phyloP scores from a whole-genome alignment of 1,140 invertebrate genomes.

The Drosophila kepulauana region DNA sequence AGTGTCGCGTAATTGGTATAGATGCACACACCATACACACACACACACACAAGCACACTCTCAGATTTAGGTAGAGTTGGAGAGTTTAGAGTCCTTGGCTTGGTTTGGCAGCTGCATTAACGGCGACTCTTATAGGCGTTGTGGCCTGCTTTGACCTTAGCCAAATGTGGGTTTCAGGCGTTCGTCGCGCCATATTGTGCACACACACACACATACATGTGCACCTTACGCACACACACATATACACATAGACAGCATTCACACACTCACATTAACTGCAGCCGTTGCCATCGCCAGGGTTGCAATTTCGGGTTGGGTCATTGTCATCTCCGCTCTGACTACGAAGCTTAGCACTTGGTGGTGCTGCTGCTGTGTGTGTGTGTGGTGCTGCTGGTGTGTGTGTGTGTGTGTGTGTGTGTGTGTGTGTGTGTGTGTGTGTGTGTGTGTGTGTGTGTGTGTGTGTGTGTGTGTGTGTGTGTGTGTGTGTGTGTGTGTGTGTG shows the following conservation, averaged over 20 bases:
- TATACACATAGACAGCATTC: conserved; percentile 5
- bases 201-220: conserved; percentile 27
- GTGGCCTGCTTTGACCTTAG: conserved; percentile 51
- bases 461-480: conserved; percentile 6
- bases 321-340: conserved; percentile 32
- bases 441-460: conserved; percentile 9
- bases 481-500: not conserved
- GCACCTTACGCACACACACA: conserved; percentile 58
- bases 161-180: conserved; percentile 47
- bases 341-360: conserved; percentile 48
- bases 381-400: conserved; percentile 3
- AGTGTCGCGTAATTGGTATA: conserved; percentile 38
- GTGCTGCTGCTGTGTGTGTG: not conserved
- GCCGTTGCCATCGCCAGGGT: conserved; percentile 62
- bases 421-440: not conserved
- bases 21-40: conserved; percentile 26
- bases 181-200: conserved; percentile 56
- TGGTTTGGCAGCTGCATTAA: conserved; percentile 39
- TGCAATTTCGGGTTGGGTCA: conserved; percentile 58
- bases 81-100: conserved; percentile 6
- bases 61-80: not conserved
- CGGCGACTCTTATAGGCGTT: conserved; percentile 17
- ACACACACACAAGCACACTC: conserved; percentile 13
- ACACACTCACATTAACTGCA: conserved; percentile 63
- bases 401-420: conserved; percentile 6